phyloP scores from a whole-genome alignment of 2,797 vertebrate species.

The Semaprochilodus insignis region DNA sequence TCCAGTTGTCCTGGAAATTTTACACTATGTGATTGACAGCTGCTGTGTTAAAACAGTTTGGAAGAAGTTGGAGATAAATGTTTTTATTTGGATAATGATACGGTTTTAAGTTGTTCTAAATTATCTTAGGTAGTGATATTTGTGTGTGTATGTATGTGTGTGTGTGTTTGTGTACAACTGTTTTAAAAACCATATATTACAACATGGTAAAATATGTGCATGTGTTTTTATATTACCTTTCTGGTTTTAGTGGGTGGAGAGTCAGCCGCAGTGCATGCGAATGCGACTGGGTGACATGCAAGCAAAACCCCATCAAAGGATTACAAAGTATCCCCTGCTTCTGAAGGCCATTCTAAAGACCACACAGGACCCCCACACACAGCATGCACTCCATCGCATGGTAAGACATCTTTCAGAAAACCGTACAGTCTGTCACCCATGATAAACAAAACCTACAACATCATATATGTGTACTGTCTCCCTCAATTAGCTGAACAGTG shows the following conservation, averaged over 20 bases:
- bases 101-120: too few species aligned
- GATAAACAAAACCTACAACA: not conserved
- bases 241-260: slow-evolving; percentile 85
- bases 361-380: slow-evolving; percentile 69
- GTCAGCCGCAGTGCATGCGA: slow-evolving; percentile 78
- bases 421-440: not conserved
- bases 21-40: too few species aligned
- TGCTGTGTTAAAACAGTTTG: too few species aligned
- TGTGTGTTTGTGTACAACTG: not conserved
- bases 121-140: too few species aligned
- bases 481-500: slow-evolving; percentile 72
- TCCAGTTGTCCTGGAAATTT: too few species aligned
- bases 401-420: slow-evolving; percentile 61
- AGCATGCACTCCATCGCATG: slow-evolving; percentile 75
- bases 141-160: too few species aligned
- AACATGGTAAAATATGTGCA: not conserved
- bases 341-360: slow-evolving; percentile 82
- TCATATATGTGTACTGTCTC: not conserved
- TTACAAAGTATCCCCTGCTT: slow-evolving; percentile 88
- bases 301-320: slow-evolving; percentile 86
- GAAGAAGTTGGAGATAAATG: too few species aligned
- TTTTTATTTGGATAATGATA: too few species aligned
- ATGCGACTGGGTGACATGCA: slow-evolving; percentile 87
- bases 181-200: not conserved
- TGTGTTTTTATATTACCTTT: not conserved